These are phyloP conservation scores for Paratrypauchen microcephalus DNA, from an alignment of 2,797 vertebrate species.

Conservation along the genomic window DNA sequence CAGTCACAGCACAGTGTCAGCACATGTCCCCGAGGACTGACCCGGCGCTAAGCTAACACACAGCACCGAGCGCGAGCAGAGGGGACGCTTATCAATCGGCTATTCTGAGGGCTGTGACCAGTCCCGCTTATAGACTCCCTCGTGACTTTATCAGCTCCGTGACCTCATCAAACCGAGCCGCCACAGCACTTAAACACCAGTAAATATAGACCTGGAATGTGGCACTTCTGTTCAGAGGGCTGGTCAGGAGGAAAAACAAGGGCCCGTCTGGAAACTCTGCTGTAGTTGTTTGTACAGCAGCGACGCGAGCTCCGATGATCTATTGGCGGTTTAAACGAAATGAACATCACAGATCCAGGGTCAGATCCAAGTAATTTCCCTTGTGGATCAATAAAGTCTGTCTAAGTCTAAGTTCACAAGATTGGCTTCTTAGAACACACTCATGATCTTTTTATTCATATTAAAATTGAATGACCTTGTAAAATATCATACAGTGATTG, in stretches of 20 bases:
- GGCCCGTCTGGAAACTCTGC: not conserved
- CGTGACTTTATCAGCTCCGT: conserved; percentile 1
- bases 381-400: too few relatives aligned
- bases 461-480: too few relatives aligned
- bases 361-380: too few relatives aligned
- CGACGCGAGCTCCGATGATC: too few relatives aligned
- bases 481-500: too few relatives aligned
- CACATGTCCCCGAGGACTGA: conserved; percentile 12
- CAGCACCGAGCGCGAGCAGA: conserved; percentile 6
- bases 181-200: not conserved
- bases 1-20: conserved; percentile 21
- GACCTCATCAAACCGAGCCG: not conserved
- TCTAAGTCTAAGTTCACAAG: too few relatives aligned
- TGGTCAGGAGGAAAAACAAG: not conserved
- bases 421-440: too few relatives aligned
- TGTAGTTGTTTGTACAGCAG: not conserved
- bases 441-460: too few relatives aligned
- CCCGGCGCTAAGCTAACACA: conserved; percentile 26
- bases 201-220: conserved; percentile 9
- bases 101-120: not conserved
- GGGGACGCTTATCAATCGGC: not conserved
- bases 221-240: not conserved
- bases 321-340: too few relatives aligned
- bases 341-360: too few relatives aligned
- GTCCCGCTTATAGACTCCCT: not conserved